Base-by-base conservation (phyloP, 2,888 invertebrate genomes). In the Ectemnius continuus region DNA sequence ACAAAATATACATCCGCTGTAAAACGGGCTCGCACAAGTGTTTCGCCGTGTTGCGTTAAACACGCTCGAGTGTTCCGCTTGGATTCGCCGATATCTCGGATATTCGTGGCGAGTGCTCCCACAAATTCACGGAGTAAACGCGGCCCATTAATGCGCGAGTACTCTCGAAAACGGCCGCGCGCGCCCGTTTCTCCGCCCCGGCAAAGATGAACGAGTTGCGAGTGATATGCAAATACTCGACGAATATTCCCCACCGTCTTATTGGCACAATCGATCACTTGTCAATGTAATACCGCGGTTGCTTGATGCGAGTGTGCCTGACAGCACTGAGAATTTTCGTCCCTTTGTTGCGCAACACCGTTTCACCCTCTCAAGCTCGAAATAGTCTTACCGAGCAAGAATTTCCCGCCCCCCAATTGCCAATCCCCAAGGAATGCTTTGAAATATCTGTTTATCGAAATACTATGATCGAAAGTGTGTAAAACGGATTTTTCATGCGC, bases 91-190 rank as follows among this genome's bases (percentile, higher is more conserved):
- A 57, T 23, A 13, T 23, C 23, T 57, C 57, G 57, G 20, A 20
- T 57, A 20, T 57, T 20, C 57, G 18, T 20, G 13, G 20, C 13
- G 23, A 60, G 60, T 26, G n/a, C 26, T 26, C 13, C 60, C 26
- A 28, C 60, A 60, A 60, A 60, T 60, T 60, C 60, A 4, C 14
- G 11, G n/a, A 13, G 26, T 60, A 14, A 60, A 13, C 26, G 60
- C 28, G 60, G n/a, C 26, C 60, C 60, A 60, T 60, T 60, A 60
- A 60, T 26, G 60, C 13, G n/a, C 13, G n/a, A 60, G 28, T 60
- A 28, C 60, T 60, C 14, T 28, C 26, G 14, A 60, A 60, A 52
- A n/a, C n/a, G n/a, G n/a, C n/a, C 45, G 61, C 14, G 0, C 52
- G 52, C 16, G 4, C n/a, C n/a, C n/a, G n/a, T n/a, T 52, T 14